Conservation (phyloP, 2,797 vertebrate species). For the Cynopterus sphinx region DNA sequence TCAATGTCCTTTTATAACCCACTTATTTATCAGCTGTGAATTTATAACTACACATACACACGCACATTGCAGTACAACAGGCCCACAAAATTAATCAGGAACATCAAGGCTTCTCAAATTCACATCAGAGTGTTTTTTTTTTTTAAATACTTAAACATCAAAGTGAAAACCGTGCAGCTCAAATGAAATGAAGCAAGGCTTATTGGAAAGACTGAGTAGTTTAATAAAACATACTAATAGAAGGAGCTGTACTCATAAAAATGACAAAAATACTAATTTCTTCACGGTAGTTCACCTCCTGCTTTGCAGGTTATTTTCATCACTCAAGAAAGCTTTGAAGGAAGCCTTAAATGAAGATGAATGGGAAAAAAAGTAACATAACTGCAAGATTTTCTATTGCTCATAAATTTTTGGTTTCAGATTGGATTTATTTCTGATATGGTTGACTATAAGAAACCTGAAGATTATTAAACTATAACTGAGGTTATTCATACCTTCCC, state of each 20-base stretch:
- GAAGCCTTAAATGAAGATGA: slow-evolving; percentile 57
- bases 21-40: background rate
- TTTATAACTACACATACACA: background rate
- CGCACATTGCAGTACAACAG: background rate
- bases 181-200: background rate
- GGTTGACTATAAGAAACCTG: background rate
- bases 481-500: background rate
- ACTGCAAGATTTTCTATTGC: slow-evolving; percentile 25
- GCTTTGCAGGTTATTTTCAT: slow-evolving; percentile 46
- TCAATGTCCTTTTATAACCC: background rate
- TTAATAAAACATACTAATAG: slow-evolving; percentile 64
- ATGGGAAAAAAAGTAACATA: background rate
- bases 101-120: background rate
- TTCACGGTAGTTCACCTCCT: slow-evolving; percentile 14
- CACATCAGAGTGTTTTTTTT: background rate
- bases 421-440: slow-evolving; percentile 47
- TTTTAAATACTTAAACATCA: background rate
- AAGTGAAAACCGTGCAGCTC: background rate
- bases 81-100: background rate
- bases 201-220: slow-evolving; percentile 37
- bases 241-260: slow-evolving; percentile 52
- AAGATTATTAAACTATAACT: background rate
- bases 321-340: slow-evolving; percentile 21
- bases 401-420: slow-evolving; percentile 44
- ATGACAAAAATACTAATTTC: slow-evolving; percentile 62